A percentile compares a stretch with the other conserved stretches of the same genome.
phyloP scores from a whole-genome alignment of 2,797 vertebrate species.

The Aratinga solstitialis region DNA sequence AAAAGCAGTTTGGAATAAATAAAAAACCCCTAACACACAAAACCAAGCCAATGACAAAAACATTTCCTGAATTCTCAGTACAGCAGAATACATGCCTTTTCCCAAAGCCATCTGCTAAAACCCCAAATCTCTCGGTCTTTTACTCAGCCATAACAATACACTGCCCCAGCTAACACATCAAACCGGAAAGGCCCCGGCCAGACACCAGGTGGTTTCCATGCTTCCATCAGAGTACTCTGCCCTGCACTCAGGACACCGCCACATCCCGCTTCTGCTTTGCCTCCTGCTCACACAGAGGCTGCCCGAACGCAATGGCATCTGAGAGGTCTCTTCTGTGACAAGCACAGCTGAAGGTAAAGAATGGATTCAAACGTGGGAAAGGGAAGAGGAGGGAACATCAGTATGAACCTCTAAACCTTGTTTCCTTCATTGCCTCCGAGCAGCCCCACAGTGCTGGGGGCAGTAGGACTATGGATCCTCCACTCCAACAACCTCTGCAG shows the following conservation, averaged over 20 bases:
- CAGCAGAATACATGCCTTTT: neutral
- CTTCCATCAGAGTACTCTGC: neutral
- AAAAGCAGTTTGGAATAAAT: neutral
- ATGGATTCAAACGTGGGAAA: accelerated
- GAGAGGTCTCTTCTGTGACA: neutral
- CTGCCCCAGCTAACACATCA: neutral
- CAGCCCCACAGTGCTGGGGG: accelerated
- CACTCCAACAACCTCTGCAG: accelerated
- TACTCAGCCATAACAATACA: accelerated
- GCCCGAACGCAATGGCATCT: accelerated
- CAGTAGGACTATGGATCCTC: neutral
- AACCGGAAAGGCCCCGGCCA: neutral
- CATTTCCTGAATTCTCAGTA: neutral
- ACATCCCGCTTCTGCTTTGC: accelerated
- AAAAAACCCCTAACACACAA: neutral
- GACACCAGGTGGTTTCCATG: accelerated
- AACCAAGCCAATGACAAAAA: neutral
- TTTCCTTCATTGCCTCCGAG: neutral
- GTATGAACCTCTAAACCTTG: neutral
- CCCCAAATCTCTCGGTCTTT: neutral
- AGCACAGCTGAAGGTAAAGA: accelerated
- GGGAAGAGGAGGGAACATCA: neutral
- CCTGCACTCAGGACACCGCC: accelerated
- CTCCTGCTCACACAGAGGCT: accelerated
- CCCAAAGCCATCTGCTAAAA: neutral